Evolutionary conservation across 37 sponge, comb jelly and placozoan species (phyloP).

Genomic region (Lycopodina hypogea): DNA sequence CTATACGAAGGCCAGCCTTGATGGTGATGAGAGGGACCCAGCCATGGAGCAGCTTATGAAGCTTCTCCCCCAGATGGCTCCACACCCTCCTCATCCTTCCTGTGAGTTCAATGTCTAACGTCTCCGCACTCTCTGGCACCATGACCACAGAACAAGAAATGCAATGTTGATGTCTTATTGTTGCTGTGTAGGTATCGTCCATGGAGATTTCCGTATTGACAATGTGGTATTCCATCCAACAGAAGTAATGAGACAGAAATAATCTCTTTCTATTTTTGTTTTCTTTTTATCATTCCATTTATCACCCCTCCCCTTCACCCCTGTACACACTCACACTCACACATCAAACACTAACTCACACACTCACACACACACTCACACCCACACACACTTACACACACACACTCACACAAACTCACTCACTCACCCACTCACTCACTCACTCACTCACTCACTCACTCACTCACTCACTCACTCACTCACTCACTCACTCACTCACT

Average conservation of each 20-base stretch:
- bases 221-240: conserved; percentile 83
- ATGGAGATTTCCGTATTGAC: conserved; percentile 79
- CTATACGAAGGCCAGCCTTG: conserved; percentile 28
- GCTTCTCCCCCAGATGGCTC: conserved; percentile 62
- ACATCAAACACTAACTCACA: too few species aligned
- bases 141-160: background rate
- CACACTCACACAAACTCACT: background rate
- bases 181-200: conserved; percentile 56
- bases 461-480: background rate
- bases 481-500: background rate
- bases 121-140: background rate
- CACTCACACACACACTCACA: background rate
- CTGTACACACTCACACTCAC: background rate
- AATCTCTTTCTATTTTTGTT: background rate
- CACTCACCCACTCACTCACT: background rate
- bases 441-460: background rate
- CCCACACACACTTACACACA: background rate
- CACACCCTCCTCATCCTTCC: conserved; percentile 23
- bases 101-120: background rate
- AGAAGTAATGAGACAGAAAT: conserved; percentile 42
- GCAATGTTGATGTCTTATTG: background rate
- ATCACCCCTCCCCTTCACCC: background rate
- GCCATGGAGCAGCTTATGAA: conserved; percentile 58
- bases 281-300: background rate
- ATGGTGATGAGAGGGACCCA: background rate